Percentiles rank a stretch among this genome's conserved stretches.
Evolutionary conservation across 2,797 vertebrate species (phyloP).

Genomic region (Champsocephalus gunnari): DNA sequence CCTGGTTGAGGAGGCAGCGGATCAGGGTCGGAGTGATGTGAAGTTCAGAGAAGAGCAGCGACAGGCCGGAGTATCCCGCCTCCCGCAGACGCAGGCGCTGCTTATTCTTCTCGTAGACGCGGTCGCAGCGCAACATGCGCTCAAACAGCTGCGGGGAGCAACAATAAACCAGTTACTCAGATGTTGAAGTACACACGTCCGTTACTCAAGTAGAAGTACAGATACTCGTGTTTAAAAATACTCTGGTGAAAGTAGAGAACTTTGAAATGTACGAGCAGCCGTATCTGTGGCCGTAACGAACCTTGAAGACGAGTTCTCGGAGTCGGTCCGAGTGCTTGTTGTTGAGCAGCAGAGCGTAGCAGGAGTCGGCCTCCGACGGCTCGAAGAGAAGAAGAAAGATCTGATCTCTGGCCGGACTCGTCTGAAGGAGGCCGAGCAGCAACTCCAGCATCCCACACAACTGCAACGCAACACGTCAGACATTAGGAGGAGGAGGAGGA

Average conservation of each 20-base stretch:
- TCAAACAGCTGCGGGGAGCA: conserved; percentile 88
- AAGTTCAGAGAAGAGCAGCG: conserved; percentile 91
- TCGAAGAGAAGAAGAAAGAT: conserved; percentile 96
- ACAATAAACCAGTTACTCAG: not conserved
- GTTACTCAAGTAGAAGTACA: no score
- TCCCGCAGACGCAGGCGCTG: conserved; percentile 93
- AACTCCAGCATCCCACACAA: conserved; percentile 91
- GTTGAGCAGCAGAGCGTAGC: conserved; percentile 93
- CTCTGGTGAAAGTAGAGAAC: no score
- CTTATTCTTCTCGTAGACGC: conserved; percentile 96
- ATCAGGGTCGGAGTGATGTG: conserved; percentile 89
- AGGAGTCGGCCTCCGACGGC: conserved; percentile 93
- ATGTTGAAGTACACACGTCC: no score
- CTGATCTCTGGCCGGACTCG: conserved; percentile 90
- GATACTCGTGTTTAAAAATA: no score
- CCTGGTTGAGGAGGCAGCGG: conserved; percentile 93
- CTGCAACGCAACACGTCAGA: conserved; percentile 72
- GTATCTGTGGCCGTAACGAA: conserved; percentile 59
- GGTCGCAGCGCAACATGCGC: conserved; percentile 95
- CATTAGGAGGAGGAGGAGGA: not conserved
- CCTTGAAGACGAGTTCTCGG: conserved; percentile 95
- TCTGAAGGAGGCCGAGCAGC: conserved; percentile 90
- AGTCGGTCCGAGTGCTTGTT: conserved; percentile 93
- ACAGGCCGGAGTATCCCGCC: conserved; percentile 92
- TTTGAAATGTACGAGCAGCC: no score